Percentiles rank a stretch among this genome's conserved stretches.
Conservation (phyloP, 2,888 invertebrate species). For the Acanthacorydalis orientalis region DNA sequence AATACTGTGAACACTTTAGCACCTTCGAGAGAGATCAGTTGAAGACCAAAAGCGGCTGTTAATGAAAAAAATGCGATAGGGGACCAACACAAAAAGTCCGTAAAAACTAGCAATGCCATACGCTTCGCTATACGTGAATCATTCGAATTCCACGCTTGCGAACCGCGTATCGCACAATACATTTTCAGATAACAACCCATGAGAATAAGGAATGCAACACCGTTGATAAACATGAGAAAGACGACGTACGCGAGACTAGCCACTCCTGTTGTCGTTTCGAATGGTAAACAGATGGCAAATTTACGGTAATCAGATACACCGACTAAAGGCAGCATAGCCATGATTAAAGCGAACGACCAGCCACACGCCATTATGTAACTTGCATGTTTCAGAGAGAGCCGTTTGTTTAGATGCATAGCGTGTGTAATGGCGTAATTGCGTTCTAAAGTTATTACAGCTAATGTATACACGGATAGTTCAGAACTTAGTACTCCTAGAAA, state of each 20-base stretch:
- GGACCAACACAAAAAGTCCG: conserved; percentile 96
- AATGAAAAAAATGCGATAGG: conserved; percentile 92
- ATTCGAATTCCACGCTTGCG: conserved; percentile 94
- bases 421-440: conserved; percentile 94
- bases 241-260: conserved; percentile 78
- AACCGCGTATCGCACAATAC: conserved; percentile 95
- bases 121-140: conserved; percentile 91
- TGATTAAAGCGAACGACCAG: conserved; percentile 77
- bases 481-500: conserved; percentile 88
- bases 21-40: conserved; percentile 81
- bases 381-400: conserved; percentile 79
- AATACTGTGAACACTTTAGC: conserved; percentile 95
- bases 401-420: conserved; percentile 92
- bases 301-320: conserved; percentile 91
- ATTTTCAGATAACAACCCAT: conserved; percentile 94
- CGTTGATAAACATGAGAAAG: conserved; percentile 80
- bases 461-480: conserved; percentile 86
- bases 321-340: conserved; percentile 77
- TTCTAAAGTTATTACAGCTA: conserved; percentile 91
- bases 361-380: conserved; percentile 82
- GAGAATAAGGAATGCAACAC: conserved; percentile 82
- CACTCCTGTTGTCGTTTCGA: conserved; percentile 66
- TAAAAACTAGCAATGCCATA: conserved; percentile 92
- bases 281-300: conserved; percentile 92
- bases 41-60: conserved; percentile 82